phyloP scores from a whole-genome alignment of 2,797 vertebrate genomes.

The Cryptoprocta ferox region DNA sequence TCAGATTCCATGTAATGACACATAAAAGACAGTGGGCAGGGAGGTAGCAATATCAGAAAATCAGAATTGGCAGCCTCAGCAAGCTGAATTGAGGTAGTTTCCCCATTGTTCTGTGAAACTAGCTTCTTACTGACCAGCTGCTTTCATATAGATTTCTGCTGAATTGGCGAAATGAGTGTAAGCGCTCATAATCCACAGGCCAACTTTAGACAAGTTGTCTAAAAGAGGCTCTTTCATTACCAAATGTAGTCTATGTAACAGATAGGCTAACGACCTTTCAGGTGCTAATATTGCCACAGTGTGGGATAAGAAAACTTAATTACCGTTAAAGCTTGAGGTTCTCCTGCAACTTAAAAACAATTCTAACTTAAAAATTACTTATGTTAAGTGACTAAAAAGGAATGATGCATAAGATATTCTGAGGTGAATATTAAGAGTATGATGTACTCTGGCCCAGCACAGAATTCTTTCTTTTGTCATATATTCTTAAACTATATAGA shows the following conservation, averaged over 20 bases:
- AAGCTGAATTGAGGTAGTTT: constrained; percentile 64
- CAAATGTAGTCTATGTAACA: background rate
- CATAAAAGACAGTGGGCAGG: background rate
- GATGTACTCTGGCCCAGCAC: background rate
- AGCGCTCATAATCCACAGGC: background rate
- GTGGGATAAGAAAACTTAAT: background rate
- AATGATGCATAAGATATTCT: background rate
- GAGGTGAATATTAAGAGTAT: background rate
- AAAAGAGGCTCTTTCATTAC: background rate
- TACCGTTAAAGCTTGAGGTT: background rate
- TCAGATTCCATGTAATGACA: constrained; percentile 24
- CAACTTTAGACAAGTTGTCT: background rate
- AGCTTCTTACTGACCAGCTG: background rate
- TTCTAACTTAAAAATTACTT: background rate
- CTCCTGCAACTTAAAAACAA: constrained; percentile 42
- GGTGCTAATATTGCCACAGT: background rate
- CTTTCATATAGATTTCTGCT: background rate
- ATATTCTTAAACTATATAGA: constrained; percentile 48
- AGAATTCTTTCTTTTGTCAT: background rate
- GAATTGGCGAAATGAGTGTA: background rate
- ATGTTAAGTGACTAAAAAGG: background rate
- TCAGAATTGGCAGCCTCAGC: background rate
- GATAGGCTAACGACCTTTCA: background rate
- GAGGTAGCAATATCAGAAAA: constrained; percentile 48
- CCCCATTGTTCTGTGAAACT: constrained; percentile 50